These are phyloP conservation scores for Chymomyza costata DNA, from an alignment of 1,140 invertebrate genomes.

Conservation along the genomic window DNA sequence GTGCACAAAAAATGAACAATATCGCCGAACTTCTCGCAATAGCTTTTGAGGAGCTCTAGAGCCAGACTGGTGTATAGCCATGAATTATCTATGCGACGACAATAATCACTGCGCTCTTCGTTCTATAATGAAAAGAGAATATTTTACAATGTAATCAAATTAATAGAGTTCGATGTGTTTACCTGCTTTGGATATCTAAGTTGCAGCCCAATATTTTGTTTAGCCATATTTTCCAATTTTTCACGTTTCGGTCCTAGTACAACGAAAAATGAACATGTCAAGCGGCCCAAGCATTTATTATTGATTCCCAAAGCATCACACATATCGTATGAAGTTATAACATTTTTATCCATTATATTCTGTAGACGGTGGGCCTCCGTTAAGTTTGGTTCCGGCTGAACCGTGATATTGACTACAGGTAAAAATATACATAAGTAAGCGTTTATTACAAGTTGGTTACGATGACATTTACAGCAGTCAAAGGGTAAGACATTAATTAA, in stretches of 20 bases:
- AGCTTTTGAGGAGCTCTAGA: constrained; percentile 79
- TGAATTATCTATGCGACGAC: constrained; percentile 81
- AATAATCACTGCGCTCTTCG: constrained; percentile 87
- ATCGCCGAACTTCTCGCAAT: constrained; percentile 83
- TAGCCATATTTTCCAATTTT: constrained; percentile 76
- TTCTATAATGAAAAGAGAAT: constrained; percentile 70
- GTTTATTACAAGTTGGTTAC: constrained; percentile 9
- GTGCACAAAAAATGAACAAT: constrained; percentile 81
- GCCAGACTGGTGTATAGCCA: constrained; percentile 91
- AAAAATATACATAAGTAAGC: constrained; percentile 1
- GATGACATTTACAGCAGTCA: no score
- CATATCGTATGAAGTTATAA: no score
- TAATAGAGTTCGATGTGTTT: constrained; percentile 28
- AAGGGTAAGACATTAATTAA: not conserved
- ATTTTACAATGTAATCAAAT: constrained; percentile 10
- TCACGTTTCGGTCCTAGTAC: constrained; percentile 74
- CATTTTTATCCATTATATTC: no score
- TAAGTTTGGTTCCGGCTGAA: constrained; percentile 75
- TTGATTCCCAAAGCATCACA: no score
- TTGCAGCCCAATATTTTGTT: constrained; percentile 92
- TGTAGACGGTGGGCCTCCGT: constrained; percentile 49
- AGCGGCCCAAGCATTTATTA: constrained; percentile 83
- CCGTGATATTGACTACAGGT: constrained; percentile 60
- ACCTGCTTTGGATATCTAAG: constrained; percentile 93
- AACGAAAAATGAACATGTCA: constrained; percentile 89